Evolutionary conservation across 1,140 invertebrate genomes (phyloP), one percentile per base, ranked within the genome.

Genomic region (Tigriopus japonicus): DNA sequence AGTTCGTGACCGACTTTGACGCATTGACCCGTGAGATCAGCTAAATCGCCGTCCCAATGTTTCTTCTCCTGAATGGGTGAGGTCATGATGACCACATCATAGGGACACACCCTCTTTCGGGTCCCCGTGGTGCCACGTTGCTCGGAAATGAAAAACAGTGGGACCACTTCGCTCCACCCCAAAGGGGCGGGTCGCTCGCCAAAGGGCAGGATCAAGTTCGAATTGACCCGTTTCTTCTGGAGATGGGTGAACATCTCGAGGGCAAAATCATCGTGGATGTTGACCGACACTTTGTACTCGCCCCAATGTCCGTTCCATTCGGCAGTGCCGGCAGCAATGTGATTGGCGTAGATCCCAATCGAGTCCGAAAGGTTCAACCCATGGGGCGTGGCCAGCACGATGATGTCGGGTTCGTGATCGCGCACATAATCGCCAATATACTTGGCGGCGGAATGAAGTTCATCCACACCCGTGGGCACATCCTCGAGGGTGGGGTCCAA

Each of bases 1-100:
- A 58, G 24, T 40, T 58, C 55, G 17, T 58, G 55, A n/a, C 55
- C 55, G 5, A 58, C 55, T 58, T 58, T 58, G 17, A 58, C 55
- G 42, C 55, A 58, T 42, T 58, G 55, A 17, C 21, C 40, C 15
- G 55, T 58, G 17, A 58, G 55, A n/a, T 58, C 55, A 6, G 55
- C 55, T 23, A 58, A 58, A 23, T 58, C 55, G 1, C 55, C 55
- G 42, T 58, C 55, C 55, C 55, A 58, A n/a, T 58, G 55, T 19
- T 58, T 58, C 52, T 58, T 58, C 21, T 58, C 55, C 17, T 58
- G 41, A 13, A 58, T 58, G 28, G 55, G 55, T 10, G 21, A 41
- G 13, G 55, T 58, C 21, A 58, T 42, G 28, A 58, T 58, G 12
- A 58, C 55, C n/a, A 58, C 55, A 19, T 58, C 55, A n/a, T 58